Conservation (phyloP, 2,888 invertebrate species). For the Spisula solida region DNA sequence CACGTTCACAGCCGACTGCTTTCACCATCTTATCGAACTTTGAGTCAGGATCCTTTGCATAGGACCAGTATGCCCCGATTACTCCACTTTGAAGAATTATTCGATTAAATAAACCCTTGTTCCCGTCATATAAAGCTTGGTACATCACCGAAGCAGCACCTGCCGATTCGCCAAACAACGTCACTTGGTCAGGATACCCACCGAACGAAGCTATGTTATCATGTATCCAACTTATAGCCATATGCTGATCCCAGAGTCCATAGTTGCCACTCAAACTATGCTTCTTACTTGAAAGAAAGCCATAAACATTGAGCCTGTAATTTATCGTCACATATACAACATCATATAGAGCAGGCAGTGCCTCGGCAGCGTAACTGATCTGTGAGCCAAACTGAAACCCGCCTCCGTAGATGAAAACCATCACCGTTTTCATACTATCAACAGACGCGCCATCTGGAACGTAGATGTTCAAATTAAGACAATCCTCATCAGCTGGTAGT, state of each 20-base stretch:
- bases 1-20: not conserved
- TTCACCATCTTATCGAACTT: not conserved
- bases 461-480: slow-evolving; percentile 49
- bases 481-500: slow-evolving; percentile 40
- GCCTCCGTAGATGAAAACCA: slow-evolving; percentile 56
- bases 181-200: slow-evolving; percentile 37
- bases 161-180: slow-evolving; percentile 53
- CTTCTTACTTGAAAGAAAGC: slow-evolving; percentile 43
- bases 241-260: slow-evolving; percentile 61
- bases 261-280: slow-evolving; percentile 46
- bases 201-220: slow-evolving; percentile 57
- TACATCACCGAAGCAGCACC: slow-evolving; percentile 48
- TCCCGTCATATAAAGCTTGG: slow-evolving; percentile 57
- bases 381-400: slow-evolving; percentile 36
- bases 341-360: slow-evolving; percentile 42
- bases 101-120: slow-evolving; percentile 40
- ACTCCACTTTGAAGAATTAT: slow-evolving; percentile 52
- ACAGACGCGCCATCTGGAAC: not conserved
- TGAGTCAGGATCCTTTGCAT: not conserved
- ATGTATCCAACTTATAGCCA: slow-evolving; percentile 57
- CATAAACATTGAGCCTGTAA: slow-evolving; percentile 46
- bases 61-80: slow-evolving; percentile 31
- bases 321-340: slow-evolving; percentile 50
- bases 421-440: slow-evolving; percentile 31
- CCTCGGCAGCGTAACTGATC: not conserved